These are phyloP conservation scores for Caenorhabditis sp. DNA, from an alignment of 2,888 invertebrate species.

Conservation along the genomic window DNA sequence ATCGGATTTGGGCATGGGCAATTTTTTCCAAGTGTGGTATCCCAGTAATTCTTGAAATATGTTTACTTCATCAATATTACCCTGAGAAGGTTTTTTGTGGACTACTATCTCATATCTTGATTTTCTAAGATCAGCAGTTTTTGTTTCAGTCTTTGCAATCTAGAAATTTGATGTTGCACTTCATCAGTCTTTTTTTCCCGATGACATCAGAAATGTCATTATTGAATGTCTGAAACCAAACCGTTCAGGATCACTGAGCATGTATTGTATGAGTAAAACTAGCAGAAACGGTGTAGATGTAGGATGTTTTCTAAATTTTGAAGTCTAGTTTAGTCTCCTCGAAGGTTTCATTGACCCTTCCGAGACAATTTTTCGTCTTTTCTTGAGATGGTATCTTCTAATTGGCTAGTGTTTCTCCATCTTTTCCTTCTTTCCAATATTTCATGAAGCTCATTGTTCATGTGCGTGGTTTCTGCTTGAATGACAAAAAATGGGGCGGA, in stretches of 20 bases:
- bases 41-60: too few relatives aligned
- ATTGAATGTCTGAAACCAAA: neutral
- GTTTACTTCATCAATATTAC: too few relatives aligned
- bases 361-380: slow-evolving; percentile 31
- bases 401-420: slow-evolving; percentile 44
- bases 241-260: slow-evolving; percentile 12
- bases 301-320: neutral
- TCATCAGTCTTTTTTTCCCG: too few relatives aligned
- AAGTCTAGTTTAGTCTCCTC: slow-evolving; percentile 30
- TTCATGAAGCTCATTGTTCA: slow-evolving; percentile 48
- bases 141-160: too few relatives aligned
- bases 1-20: neutral
- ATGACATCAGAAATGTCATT: slow-evolving; percentile 11
- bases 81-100: too few relatives aligned
- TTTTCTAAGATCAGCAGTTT: too few relatives aligned
- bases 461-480: slow-evolving; percentile 61
- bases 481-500: slow-evolving; percentile 12
- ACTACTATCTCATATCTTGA: too few relatives aligned
- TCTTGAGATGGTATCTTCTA: slow-evolving; percentile 58
- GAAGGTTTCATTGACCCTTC: neutral
- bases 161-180: too few relatives aligned
- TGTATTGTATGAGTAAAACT: neutral
- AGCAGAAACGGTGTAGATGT: neutral
- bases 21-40: too few relatives aligned
- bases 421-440: neutral